A percentile compares a stretch with the other conserved stretches of the same genome.
Evolutionary conservation across 2,888 invertebrate species (phyloP).

Genomic region (Stenodema calcarata): DNA sequence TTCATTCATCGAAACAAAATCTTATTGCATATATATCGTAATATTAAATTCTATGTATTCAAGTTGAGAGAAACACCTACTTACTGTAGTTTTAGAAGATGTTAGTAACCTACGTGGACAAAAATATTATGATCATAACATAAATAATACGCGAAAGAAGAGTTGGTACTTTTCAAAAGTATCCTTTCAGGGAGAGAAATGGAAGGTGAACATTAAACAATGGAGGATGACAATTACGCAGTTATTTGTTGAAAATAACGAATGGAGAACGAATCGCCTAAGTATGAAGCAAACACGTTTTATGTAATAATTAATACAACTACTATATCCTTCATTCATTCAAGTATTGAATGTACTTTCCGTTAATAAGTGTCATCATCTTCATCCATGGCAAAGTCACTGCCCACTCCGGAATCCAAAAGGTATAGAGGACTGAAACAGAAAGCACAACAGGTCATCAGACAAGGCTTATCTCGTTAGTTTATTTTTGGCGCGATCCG

Average conservation of each 20-base stretch:
- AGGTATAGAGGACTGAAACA: slow-evolving; percentile 77
- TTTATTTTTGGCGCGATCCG: no score
- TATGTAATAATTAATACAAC: not conserved
- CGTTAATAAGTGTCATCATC: slow-evolving; percentile 65
- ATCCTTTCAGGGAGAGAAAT: not conserved
- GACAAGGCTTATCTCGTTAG: no score
- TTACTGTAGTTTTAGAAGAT: not conserved
- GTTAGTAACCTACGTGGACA: not conserved
- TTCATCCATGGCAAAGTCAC: slow-evolving; percentile 87
- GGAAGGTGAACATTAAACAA: not conserved
- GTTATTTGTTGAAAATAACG: not conserved
- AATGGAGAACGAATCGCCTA: not conserved
- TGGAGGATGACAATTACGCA: not conserved
- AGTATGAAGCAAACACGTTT: not conserved
- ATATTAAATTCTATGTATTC: not conserved
- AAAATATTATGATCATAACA: not conserved
- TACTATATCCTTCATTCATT: not conserved
- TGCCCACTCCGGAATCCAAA: slow-evolving; percentile 77
- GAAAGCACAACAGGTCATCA: no score
- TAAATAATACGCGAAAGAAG: not conserved
- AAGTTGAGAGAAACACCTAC: not conserved
- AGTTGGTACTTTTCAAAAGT: not conserved
- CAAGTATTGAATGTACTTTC: not conserved
- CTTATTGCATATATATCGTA: not conserved
- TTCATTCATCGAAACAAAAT: not conserved